Percentiles rank a stretch among this genome's conserved stretches.
Conservation (phyloP, 2,797 vertebrate species). For the Phaenicophaeus curvirostris region DNA sequence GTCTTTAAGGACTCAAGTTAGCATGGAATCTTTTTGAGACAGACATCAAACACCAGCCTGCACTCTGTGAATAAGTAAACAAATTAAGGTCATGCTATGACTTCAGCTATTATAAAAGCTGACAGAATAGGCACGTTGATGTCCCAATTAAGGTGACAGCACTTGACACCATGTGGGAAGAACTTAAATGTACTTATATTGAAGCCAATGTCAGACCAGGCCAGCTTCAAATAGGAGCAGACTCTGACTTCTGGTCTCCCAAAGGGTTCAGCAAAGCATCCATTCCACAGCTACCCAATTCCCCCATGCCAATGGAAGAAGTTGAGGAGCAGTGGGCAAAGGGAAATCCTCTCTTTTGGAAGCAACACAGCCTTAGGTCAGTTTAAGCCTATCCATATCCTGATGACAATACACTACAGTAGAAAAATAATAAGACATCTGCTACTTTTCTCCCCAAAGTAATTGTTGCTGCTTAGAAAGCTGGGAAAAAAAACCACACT, state of each 20-base stretch:
- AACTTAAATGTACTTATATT: background rate
- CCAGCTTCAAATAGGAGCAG: fast-evolving
- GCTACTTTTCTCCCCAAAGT: background rate
- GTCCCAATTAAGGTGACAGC: background rate
- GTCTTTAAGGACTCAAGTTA: background rate
- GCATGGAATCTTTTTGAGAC: background rate
- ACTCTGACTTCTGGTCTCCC: background rate
- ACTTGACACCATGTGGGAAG: background rate
- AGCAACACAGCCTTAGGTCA: background rate
- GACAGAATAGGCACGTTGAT: background rate
- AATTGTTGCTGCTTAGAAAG: background rate
- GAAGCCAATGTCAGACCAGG: background rate
- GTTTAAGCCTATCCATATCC: background rate
- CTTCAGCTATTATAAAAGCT: background rate
- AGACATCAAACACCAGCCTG: background rate
- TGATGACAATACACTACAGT: background rate
- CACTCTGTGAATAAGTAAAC: background rate
- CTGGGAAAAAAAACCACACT: background rate
- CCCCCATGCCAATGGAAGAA: fast-evolving
- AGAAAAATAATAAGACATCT: background rate
- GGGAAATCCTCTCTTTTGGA: background rate
- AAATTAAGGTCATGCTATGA: background rate
- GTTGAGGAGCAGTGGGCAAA: background rate
- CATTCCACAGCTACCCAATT: background rate
- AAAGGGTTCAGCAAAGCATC: background rate